Evolutionary conservation across 2,797 vertebrate species (phyloP), one percentile per base, ranked within the genome.

Genomic region (Carapus acus): DNA sequence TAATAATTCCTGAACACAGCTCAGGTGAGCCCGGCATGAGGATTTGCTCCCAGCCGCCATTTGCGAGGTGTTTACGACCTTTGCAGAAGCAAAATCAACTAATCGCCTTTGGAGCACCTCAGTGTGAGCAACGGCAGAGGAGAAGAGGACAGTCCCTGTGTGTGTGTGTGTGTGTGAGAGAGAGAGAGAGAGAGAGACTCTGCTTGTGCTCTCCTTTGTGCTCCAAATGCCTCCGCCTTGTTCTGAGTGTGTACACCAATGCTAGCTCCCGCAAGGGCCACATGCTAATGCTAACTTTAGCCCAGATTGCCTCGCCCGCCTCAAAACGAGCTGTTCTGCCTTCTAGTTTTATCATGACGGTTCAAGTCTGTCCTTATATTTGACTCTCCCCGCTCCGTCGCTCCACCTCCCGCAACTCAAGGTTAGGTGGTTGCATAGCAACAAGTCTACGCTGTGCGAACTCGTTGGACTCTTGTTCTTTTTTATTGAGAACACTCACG

Each of bases 401-500:
- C n/a, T n/a, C n/a, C n/a, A n/a, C n/a, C n/a, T n/a, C n/a, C n/a
- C n/a, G n/a, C n/a, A n/a, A n/a, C 48, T 73, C 63, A 57, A 76
- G 65, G 61, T 80, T 68, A 71, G 65, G 34, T 71, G 51, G 82
- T 84, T 79, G 80, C 82, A 65, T 83, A 81, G 82, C 79, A 83
- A 84, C 82, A 77, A 70, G 71, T 58, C 57, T 49, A 62, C 31
- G 21, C 68, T 71, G 33, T 58, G 52, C n/a, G 62, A 48, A 46
- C 53, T 61, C 57, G 71, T 73, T 66, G 49, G 69, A 51, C 62
- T 67, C 51, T 46, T 27, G 49, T 59, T 72, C 51, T 42, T 23
- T 62, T 58, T 62, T 72, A 63, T 79, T 47, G 57, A 61, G 49
- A 72, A 49, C 64, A 33, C 54, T 61, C 61, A 38, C 65, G 58